Percentiles rank a stretch among this genome's conserved stretches.
phyloP scores from a whole-genome alignment of 2,113 vertebrate genomes.

The Vireo altiloquus region DNA sequence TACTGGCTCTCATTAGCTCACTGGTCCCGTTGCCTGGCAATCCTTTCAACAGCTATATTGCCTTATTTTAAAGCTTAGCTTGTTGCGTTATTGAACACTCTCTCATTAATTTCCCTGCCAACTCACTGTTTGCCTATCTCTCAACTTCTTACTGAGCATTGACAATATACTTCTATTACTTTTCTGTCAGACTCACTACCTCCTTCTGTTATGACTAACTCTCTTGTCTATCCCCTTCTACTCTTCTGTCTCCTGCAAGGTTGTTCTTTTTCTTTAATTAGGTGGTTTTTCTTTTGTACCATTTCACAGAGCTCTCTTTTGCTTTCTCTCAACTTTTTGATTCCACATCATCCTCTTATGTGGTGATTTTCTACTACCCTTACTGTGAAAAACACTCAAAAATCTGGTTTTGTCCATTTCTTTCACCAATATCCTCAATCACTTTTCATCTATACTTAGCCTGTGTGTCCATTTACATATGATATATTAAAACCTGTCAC shows the following conservation, averaged over 20 bases:
- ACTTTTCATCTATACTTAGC: neutral
- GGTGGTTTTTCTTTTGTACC: neutral
- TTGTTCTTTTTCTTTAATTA: neutral
- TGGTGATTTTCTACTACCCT: neutral
- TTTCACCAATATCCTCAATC: neutral
- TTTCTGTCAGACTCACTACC: neutral
- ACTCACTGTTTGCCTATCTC: neutral
- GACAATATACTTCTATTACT: neutral
- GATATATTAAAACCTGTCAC: neutral
- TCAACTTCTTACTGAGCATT: neutral
- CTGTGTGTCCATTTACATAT: neutral
- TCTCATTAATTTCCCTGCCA: neutral
- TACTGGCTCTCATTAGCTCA: neutral
- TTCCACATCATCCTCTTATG: neutral
- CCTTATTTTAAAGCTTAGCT: constrained; percentile 1
- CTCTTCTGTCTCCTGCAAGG: neutral
- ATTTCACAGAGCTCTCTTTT: neutral
- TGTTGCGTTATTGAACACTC: neutral
- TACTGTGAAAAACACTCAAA: neutral
- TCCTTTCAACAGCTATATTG: neutral
- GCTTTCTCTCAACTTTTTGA: neutral
- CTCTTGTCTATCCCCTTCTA: neutral
- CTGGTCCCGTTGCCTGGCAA: neutral
- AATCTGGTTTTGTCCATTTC: neutral
- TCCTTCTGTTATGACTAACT: neutral